Evolutionary conservation across 2,888 invertebrate genomes (phyloP), one percentile per base, ranked within the genome.

Genomic region (Chromoteleia sp.): DNA sequence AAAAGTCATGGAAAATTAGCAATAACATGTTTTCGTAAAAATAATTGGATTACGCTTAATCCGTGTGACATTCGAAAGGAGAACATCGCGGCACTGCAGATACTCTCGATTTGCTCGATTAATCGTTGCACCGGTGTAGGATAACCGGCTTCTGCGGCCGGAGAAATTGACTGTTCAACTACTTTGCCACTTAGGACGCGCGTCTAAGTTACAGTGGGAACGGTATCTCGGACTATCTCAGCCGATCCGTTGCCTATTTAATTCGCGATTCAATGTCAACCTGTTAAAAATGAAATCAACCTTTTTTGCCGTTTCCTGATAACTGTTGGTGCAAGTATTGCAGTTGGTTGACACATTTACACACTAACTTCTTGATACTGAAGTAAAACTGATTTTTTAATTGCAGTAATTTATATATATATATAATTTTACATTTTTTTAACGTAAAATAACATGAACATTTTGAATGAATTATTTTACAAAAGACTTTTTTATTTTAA

Each of bases 91-190:
- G 50, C 25, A 21, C 45, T 19, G 67, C 63, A 59, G 67, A 81
- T 81, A 81, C 81, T 81, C 81, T 77, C 76, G 76, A 76, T 81
- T 77, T 76, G 76, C 50, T 67, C 76, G 76, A 81, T 81, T 80
- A 79, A 81, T 81, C 76, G 56, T 33, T 48, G 43, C 52, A 67
- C 61, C 76, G 73, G 76, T 70, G 48, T 59, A 75, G 70, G 39
- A 77, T 77, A 81, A 77, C 81, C 76, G 73, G 81, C 81, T 73
- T 80, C 76, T 67, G 74, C 58, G 61, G 67, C 65, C 15, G 68
- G 81, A 81, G 76, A 81, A 81, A 81, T 81, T 81, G 71, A 52
- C 70, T 65, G 68, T 65, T 68, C 67, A 67, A 76, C 71, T 74
- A 58, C 70, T 77, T 71, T 70, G 70, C 70, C 48, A 70, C 70